These are phyloP conservation scores for Ametastegia equiseti DNA, from an alignment of 2,888 invertebrate genomes.

Conservation along the genomic window DNA sequence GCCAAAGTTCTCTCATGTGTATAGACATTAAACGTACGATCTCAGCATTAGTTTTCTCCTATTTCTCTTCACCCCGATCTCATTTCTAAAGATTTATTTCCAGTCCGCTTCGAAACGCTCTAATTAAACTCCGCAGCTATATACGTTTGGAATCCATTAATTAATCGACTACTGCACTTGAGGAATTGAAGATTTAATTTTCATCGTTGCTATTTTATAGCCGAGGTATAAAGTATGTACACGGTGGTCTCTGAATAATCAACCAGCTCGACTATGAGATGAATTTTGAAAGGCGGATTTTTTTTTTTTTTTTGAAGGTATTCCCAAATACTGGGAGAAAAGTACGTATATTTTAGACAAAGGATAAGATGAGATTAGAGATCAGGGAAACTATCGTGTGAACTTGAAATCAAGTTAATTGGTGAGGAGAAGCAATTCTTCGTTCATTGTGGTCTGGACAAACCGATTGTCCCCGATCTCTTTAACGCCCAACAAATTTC, in stretches of 20 bases:
- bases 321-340: background rate
- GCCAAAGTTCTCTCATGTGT: too few relatives aligned
- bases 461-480: conserved; percentile 43
- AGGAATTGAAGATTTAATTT: background rate
- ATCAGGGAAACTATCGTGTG: background rate
- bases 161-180: background rate
- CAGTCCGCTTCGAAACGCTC: background rate
- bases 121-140: background rate
- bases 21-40: background rate
- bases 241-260: background rate
- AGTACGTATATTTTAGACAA: background rate
- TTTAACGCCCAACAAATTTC: conserved; percentile 38
- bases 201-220: background rate
- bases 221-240: background rate
- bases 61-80: background rate
- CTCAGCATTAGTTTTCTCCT: background rate
- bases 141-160: background rate
- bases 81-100: background rate
- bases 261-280: background rate
- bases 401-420: conserved; percentile 32
- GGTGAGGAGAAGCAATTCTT: conserved; percentile 35
- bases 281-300: background rate
- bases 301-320: too few relatives aligned
- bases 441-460: conserved; percentile 19
- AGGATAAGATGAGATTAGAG: background rate